Base-by-base conservation (phyloP, 1,140 invertebrate genomes). In the Achroia grisella region DNA sequence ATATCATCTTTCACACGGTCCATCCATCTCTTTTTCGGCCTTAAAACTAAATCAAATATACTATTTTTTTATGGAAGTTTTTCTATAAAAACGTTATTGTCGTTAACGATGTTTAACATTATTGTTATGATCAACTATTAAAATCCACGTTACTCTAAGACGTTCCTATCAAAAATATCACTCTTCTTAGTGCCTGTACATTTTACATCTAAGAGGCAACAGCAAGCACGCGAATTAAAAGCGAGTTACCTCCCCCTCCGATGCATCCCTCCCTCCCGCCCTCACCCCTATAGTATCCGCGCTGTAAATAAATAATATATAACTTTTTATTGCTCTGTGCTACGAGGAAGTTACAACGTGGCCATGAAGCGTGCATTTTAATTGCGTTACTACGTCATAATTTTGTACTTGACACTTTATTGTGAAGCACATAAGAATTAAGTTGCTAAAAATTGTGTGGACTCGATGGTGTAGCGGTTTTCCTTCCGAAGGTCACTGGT, bases 171-270 rank as follows among this genome's bases (percentile, higher is more conserved):
- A 23, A 23, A 23, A 23, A 6, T 23, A 46, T 4, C 49, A 53
- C 48, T 58, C 58, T 37, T 46, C 8, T 30, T 10, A 8, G 4
- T 31, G 40, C 44, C 37, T 49, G 54, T 60, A 55, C 54, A 34
- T 49, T 39, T 42, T 35, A 44, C 44, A 44, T 27, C 40, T 44
- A 45, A 52, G 58, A 50, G 44, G 47, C 46, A 51, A 57, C 54
- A 51, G 56, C 47, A 58, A 63, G 43, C 48, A 42, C 54, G 53
- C 58, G 61, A 68, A 69, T 69, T 69, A 65, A 64, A 62, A 55
- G 56, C 56, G 48, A 62, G 44, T 53, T 52, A 51, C 39, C 43
- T 37, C 48, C 51, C 35, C 44, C 11, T 14, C 44, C 31, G 28
- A 13, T 1, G n/a, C 23, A 29, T 31, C 27, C 13, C 33, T 23